Evolutionary conservation across 2,888 invertebrate genomes (phyloP).

Genomic region (Rhagonycha lutea): DNA sequence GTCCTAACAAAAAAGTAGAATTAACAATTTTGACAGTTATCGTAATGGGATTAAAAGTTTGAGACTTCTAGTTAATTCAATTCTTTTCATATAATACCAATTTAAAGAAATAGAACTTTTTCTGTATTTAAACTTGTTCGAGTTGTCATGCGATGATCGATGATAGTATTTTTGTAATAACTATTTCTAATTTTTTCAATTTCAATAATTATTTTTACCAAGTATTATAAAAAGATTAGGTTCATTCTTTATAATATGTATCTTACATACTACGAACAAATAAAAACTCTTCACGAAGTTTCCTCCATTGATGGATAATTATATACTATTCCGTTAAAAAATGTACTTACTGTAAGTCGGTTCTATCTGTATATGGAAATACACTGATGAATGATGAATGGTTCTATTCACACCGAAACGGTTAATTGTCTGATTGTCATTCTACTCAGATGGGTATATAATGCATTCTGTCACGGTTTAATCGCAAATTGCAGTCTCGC

Average conservation of each 20-base stretch:
- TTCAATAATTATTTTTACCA: not conserved
- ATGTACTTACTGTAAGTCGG: not conserved
- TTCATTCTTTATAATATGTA: not conserved
- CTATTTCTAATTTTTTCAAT: not conserved
- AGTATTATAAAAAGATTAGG: not conserved
- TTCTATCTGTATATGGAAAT: constrained; percentile 18
- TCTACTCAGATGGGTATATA: constrained; percentile 19
- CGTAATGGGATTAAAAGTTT: not conserved
- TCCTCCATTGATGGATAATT: not conserved
- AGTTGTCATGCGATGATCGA: not conserved
- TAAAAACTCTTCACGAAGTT: not conserved
- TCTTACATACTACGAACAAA: not conserved
- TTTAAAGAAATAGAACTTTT: not conserved
- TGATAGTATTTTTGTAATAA: not conserved
- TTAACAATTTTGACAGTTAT: not conserved
- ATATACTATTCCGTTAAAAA: not conserved
- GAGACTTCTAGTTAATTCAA: not conserved
- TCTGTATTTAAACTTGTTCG: not conserved
- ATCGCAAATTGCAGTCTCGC: constrained; percentile 18
- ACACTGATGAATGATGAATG: constrained; percentile 25
- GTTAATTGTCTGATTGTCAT: constrained; percentile 29
- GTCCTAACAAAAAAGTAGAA: not conserved
- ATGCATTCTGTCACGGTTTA: constrained; percentile 30
- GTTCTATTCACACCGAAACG: constrained; percentile 24
- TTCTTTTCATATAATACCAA: not conserved